A percentile compares a stretch with the other conserved stretches of the same genome.
Evolutionary conservation across 2,113 vertebrate species (phyloP).

Genomic region (Polypterus senegalus): DNA sequence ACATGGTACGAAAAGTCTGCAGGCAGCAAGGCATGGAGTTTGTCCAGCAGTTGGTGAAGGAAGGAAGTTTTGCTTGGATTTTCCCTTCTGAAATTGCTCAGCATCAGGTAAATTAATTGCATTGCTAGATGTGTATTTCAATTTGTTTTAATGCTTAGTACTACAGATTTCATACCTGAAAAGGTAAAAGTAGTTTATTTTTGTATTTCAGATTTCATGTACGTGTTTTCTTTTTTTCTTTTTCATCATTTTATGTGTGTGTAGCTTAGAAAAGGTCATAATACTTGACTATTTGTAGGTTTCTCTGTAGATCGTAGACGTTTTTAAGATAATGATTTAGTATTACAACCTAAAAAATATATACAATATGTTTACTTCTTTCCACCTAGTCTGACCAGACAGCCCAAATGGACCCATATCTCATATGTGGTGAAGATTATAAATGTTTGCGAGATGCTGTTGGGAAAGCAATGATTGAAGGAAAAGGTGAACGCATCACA

Average conservation of each 20-base stretch:
- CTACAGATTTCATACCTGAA: too few species aligned
- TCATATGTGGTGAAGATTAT: slow-evolving; percentile 63
- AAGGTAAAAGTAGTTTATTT: too few species aligned
- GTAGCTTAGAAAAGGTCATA: too few species aligned
- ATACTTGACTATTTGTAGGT: too few species aligned
- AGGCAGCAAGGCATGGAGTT: slow-evolving; percentile 62
- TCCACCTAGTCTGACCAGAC: slow-evolving; percentile 26
- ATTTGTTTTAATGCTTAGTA: too few species aligned
- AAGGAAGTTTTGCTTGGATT: slow-evolving; percentile 50
- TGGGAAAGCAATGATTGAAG: slow-evolving; percentile 46
- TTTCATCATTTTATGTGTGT: too few species aligned
- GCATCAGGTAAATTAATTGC: slow-evolving; percentile 43
- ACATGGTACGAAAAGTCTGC: slow-evolving; percentile 65
- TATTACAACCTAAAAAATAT: too few species aligned
- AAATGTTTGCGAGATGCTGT: slow-evolving; percentile 59
- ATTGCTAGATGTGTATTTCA: too few species aligned
- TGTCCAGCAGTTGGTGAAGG: slow-evolving; percentile 49
- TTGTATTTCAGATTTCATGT: too few species aligned
- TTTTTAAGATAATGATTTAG: too few species aligned
- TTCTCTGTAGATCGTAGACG: too few species aligned
- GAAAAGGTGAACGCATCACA: slow-evolving; percentile 30
- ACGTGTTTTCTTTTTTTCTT: too few species aligned
- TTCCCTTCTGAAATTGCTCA: slow-evolving; percentile 58
- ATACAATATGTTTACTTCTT: not conserved
- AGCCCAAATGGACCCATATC: slow-evolving; percentile 57